A percentile compares a stretch with the other conserved stretches of the same genome.
phyloP scores from a whole-genome alignment of 2,888 invertebrate species.

The Platynereis dumerilii region DNA sequence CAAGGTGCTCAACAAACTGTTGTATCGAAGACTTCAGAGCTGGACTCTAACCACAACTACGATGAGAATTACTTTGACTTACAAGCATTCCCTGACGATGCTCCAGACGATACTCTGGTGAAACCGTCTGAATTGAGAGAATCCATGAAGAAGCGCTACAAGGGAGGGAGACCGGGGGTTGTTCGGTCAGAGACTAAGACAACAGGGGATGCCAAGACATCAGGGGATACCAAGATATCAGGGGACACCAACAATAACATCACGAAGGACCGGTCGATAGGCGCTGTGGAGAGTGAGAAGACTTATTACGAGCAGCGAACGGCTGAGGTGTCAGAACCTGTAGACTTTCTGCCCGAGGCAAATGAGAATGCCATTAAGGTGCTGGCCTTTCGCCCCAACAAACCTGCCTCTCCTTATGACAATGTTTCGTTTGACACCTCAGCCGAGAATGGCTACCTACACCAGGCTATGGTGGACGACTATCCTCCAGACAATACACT shows the following conservation, averaged over 20 bases:
- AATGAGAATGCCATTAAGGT: too few species aligned
- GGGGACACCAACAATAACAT: conserved; percentile 6
- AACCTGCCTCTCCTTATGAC: too few species aligned
- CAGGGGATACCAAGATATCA: not conserved
- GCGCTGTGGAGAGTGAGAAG: too few species aligned
- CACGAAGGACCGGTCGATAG: not conserved
- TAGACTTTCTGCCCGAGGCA: too few species aligned
- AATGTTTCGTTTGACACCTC: too few species aligned
- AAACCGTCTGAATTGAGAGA: conserved; percentile 38
- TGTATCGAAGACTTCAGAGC: too few species aligned
- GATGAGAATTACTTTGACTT: conserved; percentile 11
- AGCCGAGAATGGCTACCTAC: too few species aligned
- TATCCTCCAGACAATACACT: conserved; percentile 31
- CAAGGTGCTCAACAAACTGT: too few species aligned
- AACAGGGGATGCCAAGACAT: not conserved
- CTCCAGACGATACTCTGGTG: conserved; percentile 33
- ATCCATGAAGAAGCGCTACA: conserved; percentile 30
- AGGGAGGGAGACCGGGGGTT: not conserved
- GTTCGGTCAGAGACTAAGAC: not conserved
- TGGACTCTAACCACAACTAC: not conserved
- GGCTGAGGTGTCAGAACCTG: too few species aligned
- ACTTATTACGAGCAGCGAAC: too few species aligned
- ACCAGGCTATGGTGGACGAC: not conserved
- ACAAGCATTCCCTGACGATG: conserved; percentile 17
- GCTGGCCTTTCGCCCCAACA: too few species aligned